phyloP scores from a whole-genome alignment of 2,797 vertebrate species.

The Parotocinclus haroldoi region DNA sequence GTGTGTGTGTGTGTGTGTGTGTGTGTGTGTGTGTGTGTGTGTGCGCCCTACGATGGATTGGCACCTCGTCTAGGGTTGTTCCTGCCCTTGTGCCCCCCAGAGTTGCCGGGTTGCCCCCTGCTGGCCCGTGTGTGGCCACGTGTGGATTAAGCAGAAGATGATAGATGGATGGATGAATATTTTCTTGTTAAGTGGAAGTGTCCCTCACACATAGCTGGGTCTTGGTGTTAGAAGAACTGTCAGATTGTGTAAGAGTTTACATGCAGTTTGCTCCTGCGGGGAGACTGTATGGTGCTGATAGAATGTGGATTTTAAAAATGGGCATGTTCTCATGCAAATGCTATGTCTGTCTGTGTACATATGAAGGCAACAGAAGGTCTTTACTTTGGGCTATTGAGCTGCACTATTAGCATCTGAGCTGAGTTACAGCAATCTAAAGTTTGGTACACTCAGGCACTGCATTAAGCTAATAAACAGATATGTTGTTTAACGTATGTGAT shows the following conservation, averaged over 20 bases:
- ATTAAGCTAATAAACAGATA: slow-evolving; percentile 26
- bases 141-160: too few species aligned
- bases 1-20: too few species aligned
- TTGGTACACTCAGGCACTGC: slow-evolving; percentile 33
- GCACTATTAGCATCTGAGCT: slow-evolving; percentile 47
- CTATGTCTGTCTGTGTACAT: slow-evolving; percentile 45
- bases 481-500: not conserved
- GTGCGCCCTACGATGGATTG: too few species aligned
- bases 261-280: slow-evolving; percentile 43
- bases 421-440: slow-evolving; percentile 20
- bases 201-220: slow-evolving; percentile 48
- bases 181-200: slow-evolving; percentile 52
- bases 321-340: slow-evolving; percentile 32
- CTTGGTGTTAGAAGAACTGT: slow-evolving; percentile 40
- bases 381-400: slow-evolving; percentile 55
- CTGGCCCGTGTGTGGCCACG: too few species aligned
- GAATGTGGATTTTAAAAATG: slow-evolving; percentile 49
- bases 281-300: slow-evolving; percentile 43
- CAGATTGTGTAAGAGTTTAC: slow-evolving; percentile 46
- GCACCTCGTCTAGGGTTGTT: too few species aligned
- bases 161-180: too few species aligned
- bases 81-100: too few species aligned
- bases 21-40: too few species aligned
- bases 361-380: slow-evolving; percentile 52
- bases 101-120: too few species aligned